Evolutionary conservation across 2,888 invertebrate species (phyloP), one percentile per base, ranked within the genome.

Genomic region (Ethmia dodecea): DNA sequence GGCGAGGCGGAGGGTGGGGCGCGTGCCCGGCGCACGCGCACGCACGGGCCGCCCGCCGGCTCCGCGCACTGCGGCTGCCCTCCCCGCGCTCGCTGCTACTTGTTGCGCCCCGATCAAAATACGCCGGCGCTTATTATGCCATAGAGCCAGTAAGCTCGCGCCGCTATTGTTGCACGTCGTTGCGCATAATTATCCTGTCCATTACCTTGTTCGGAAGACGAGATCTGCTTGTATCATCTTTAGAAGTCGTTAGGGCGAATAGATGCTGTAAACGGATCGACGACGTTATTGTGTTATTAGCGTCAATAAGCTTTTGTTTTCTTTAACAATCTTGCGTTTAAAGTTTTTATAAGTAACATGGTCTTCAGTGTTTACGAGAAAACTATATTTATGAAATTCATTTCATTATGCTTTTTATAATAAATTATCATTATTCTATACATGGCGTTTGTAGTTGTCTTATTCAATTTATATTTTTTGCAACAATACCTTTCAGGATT

Each of bases 151-250:
- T 10, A 69, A 72, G 76, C 80, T 74, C 74, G 78, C 78, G 74
- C 75, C 70, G 72, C 80, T 84, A 83, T 84, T 84, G 84, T 84
- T 81, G 77, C 81, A 79, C 76, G 75, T 76, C 73, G 78, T 77
- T 75, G 74, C 71, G 64, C 78, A 78, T 84, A 83, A 84, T 84
- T 84, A 84, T 81, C 78, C 80, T 72, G 79, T 80, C 79, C 79
- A 79, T 80, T 84, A 76, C 80, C 83, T 78, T 81, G 80, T 83
- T 78, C 72, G 77, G 74, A 67, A 59, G 72, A 79, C 73, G 26
- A 61, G 75, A 69, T 70, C 70, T 60, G 62, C 67, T 69, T 61
- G 67, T 69, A 58, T 68, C 66, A 64, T 74, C 78, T 81, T 79
- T 78, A 78, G 79, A 74, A 75, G 75, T 78, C 70, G 75, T 78